Evolutionary conservation across 1,140 invertebrate genomes (phyloP), one percentile per base, ranked within the genome.

Genomic region (Drosophila mayri): DNA sequence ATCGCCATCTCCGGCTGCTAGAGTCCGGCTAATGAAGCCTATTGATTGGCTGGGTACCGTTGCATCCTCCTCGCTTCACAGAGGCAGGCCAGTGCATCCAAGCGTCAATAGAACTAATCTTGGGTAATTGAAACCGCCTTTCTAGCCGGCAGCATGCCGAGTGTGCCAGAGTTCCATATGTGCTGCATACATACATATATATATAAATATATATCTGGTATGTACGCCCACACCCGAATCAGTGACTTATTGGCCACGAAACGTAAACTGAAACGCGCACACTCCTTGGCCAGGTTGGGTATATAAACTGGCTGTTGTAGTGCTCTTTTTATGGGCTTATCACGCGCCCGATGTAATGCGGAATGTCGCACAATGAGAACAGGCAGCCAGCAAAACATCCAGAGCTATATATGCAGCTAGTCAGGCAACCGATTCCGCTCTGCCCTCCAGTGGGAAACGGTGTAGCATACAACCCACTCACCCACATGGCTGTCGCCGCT

Each of bases 51-150:
- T 18, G 47, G 25, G 11, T 71, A 75, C 59, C 59, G 72, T 76
- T 65, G 72, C 49, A 64, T 52, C 59, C 58, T 57, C 44, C 30
- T 16, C 30, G 37, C 44, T 46, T 41, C 16, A 25, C 18, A 28
- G 12, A 40, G 14, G 22, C 18, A 38, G 43, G 20, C 20, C 41
- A 44, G 58, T 76, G 72, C 73, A 76, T 41, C 8, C 47, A 30
- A 60, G 47, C 74, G 55, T 61, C 74, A 61, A 76, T 77, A 77
- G 74, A 77, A 77, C 73, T 67, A 76, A 76, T 74, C 71, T 74
- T 60, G 55, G 55, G 74, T 77, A 76, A 77, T 77, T 76, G 74
- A 76, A 67, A 68, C 74, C 74, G 54, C 74, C 74, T 77, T 77
- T 77, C 55, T 77, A 77, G 74, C 74, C 68, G 67, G 52, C 66